Percentiles rank a stretch among this genome's conserved stretches.
phyloP scores from a whole-genome alignment of 1,140 invertebrate species.

The Bombus superbus region DNA sequence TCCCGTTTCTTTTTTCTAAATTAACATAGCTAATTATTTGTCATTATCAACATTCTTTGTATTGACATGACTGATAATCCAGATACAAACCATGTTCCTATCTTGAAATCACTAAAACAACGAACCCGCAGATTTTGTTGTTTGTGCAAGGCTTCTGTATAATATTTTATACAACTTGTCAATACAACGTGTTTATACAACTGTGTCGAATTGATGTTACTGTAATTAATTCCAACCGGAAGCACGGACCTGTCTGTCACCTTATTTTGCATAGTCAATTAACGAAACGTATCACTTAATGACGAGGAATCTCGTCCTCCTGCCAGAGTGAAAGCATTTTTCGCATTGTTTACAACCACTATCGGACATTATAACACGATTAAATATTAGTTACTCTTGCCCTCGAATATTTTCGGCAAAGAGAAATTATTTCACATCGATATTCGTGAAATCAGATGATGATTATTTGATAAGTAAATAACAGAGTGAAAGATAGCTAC shows the following conservation, averaged over 20 bases:
- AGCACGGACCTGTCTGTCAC: background rate
- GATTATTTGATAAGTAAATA: background rate
- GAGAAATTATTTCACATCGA: background rate
- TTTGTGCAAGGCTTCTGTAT: background rate
- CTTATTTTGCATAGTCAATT: conserved; percentile 21
- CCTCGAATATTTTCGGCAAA: background rate
- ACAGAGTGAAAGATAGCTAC: background rate
- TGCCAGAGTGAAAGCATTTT: background rate
- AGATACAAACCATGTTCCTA: background rate
- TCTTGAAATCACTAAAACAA: background rate
- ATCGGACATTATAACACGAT: background rate
- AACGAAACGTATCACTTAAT: background rate
- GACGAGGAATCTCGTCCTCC: no score
- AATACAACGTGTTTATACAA: no score
- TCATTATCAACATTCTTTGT: background rate
- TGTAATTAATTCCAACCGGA: conserved; percentile 35
- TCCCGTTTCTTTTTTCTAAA: background rate
- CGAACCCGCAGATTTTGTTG: background rate
- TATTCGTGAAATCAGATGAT: background rate
- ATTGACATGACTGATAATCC: background rate
- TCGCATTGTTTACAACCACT: background rate
- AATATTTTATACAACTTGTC: background rate
- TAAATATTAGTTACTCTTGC: background rate
- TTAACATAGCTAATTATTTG: background rate
- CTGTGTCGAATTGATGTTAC: background rate